Conservation (phyloP, 2,113 vertebrate species). For the Agapornis roseicollis region DNA sequence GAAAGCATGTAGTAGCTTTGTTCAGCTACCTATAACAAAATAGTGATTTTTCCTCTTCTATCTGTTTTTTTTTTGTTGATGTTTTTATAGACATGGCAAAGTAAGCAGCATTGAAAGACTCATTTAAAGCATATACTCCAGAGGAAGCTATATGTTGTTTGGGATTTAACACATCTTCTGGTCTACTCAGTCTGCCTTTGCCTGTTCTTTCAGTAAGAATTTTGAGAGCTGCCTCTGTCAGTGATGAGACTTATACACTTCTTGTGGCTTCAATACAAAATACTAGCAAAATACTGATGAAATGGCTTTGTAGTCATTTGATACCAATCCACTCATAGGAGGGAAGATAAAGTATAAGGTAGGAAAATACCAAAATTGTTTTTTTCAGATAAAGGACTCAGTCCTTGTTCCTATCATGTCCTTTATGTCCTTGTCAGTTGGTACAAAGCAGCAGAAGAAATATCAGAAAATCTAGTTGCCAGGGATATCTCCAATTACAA, state of each 20-base stretch:
- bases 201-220: neutral
- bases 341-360: neutral
- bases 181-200: neutral
- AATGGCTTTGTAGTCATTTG: neutral
- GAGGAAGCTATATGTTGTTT: neutral
- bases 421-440: neutral
- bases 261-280: neutral
- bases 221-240: neutral
- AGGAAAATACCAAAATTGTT: neutral
- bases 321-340: neutral
- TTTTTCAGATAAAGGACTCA: neutral
- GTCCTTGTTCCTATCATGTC: neutral
- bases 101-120: neutral
- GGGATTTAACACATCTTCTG: rapidly evolving
- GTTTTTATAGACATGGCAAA: neutral
- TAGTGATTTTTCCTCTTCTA: neutral
- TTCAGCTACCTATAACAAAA: neutral
- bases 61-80: neutral
- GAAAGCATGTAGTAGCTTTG: neutral
- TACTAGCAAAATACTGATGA: neutral
- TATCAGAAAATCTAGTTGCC: neutral
- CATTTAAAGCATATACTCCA: neutral
- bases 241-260: neutral
- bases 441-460: neutral
- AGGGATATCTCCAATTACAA: neutral